These are phyloP conservation scores for Reticulitermes speratus DNA, from an alignment of 1,140 invertebrate genomes.

Conservation along the genomic window DNA sequence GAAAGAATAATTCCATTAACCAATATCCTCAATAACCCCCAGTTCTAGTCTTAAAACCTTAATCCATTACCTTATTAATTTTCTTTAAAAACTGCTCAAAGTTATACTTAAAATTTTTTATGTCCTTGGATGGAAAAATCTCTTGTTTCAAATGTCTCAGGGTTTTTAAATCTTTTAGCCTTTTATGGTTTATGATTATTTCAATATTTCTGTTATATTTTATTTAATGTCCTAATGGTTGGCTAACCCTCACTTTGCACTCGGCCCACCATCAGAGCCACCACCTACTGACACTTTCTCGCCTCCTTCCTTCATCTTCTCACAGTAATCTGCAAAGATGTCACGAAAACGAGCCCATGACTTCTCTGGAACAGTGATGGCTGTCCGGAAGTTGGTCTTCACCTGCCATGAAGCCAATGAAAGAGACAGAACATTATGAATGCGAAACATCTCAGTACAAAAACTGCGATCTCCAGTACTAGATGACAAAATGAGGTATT, in stretches of 20 bases:
- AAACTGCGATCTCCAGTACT: neutral
- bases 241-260: slow-evolving; percentile 33
- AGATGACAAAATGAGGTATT: neutral
- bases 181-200: neutral
- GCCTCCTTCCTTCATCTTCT: slow-evolving; percentile 76
- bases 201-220: slow-evolving; percentile 9
- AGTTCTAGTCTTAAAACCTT: neutral
- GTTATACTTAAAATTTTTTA: neutral
- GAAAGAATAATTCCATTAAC: neutral
- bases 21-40: neutral
- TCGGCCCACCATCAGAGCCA: slow-evolving; percentile 32
- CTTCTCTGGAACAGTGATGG: slow-evolving; percentile 97
- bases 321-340: slow-evolving; percentile 93
- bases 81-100: neutral
- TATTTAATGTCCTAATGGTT: slow-evolving; percentile 21
- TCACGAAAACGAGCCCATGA: slow-evolving; percentile 96
- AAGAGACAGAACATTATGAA: neutral
- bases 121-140: slow-evolving; percentile 15
- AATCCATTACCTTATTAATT: neutral
- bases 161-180: slow-evolving; percentile 3
- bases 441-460: neutral
- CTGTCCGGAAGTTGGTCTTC: slow-evolving; percentile 95
- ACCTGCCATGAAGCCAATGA: slow-evolving; percentile 62
- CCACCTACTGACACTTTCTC: slow-evolving; percentile 44
- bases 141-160: slow-evolving; percentile 16